phyloP scores from a whole-genome alignment of 2,113 vertebrate genomes.

The Nansenia antarctica region DNA sequence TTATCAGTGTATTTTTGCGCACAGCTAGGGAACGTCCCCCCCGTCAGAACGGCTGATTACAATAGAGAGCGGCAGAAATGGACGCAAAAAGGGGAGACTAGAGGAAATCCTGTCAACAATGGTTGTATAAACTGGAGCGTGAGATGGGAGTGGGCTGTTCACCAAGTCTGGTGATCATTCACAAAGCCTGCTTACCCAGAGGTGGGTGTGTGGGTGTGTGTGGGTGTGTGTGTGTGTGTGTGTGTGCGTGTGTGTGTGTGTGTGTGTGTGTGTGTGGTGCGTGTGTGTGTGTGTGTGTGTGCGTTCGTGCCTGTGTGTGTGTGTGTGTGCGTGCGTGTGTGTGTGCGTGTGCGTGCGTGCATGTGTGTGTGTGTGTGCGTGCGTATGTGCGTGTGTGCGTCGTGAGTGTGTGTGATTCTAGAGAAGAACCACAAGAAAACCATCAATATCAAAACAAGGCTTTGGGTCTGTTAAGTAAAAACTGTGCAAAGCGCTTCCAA shows the following conservation, averaged over 20 bases:
- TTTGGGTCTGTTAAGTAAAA: too few relatives aligned
- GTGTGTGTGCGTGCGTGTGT: neutral
- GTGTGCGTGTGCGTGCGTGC: neutral
- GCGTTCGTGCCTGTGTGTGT: neutral
- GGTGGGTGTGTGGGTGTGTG: constrained; percentile 9
- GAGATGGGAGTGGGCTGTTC: constrained; percentile 42
- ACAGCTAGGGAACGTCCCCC: neutral
- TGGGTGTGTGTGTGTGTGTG: neutral
- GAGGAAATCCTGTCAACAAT: constrained; percentile 71
- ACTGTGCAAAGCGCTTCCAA: too few relatives aligned
- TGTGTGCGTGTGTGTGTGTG: neutral
- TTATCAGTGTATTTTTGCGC: neutral
- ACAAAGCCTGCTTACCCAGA: constrained; percentile 46
- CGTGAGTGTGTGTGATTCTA: too few relatives aligned
- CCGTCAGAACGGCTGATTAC: constrained; percentile 19
- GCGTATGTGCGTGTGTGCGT: too few relatives aligned
- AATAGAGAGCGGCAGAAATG: constrained; percentile 24
- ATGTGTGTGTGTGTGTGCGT: neutral
- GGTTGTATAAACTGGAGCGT: constrained; percentile 59
- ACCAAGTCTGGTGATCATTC: constrained; percentile 35
- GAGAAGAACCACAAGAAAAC: too few relatives aligned
- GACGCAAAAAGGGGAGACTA: constrained; percentile 32
- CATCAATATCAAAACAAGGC: too few relatives aligned
- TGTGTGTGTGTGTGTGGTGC: neutral
- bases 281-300: too few relatives aligned